phyloP scores from a whole-genome alignment of 2,797 vertebrate species.

The Rhincodon typus region DNA sequence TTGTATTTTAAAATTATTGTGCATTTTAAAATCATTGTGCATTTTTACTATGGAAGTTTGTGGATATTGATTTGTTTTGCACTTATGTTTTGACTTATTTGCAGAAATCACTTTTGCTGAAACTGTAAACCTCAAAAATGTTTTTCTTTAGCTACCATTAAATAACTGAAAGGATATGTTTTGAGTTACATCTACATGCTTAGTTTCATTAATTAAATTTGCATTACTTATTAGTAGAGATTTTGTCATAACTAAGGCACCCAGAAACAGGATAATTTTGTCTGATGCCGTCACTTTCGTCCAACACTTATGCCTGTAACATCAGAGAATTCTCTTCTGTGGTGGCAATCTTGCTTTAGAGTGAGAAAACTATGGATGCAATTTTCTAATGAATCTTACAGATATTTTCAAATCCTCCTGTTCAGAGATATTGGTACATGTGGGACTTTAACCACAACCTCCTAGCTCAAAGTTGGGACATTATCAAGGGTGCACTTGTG shows the following conservation, averaged over 20 bases:
- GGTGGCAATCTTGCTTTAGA: background rate
- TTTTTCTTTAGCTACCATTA: background rate
- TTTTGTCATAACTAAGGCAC: background rate
- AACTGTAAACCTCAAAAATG: background rate
- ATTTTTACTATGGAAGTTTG: slow-evolving; percentile 29
- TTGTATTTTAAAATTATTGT: background rate
- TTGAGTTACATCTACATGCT: background rate
- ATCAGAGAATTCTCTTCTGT: background rate
- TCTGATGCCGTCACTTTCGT: background rate
- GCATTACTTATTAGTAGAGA: background rate
- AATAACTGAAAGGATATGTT: background rate
- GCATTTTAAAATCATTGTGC: background rate
- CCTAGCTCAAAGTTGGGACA: no score
- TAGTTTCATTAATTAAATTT: background rate
- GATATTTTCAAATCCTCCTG: no score
- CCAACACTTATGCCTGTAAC: background rate
- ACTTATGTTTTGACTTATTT: background rate
- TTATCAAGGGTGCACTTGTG: no score
- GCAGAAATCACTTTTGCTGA: background rate
- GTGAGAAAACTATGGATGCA: background rate
- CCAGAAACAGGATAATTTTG: background rate
- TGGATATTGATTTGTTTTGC: background rate
- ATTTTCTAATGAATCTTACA: no score
- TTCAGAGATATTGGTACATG: background rate
- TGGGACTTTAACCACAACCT: no score